Evolutionary conservation across 2,113 vertebrate genomes (phyloP).

Genomic region (Meriones unguiculatus): DNA sequence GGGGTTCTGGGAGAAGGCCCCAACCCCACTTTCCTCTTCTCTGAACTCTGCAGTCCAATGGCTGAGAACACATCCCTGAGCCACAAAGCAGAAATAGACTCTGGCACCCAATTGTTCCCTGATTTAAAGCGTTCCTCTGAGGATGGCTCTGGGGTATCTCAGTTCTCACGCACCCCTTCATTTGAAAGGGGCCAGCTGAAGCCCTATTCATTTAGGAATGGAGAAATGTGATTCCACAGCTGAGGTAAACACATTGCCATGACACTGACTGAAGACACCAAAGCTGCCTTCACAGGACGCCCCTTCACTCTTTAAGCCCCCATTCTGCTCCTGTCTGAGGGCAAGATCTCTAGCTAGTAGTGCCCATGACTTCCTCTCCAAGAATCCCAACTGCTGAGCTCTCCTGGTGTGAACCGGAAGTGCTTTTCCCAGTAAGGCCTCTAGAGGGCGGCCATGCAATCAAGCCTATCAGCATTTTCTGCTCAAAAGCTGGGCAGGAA

Average conservation of each 20-base stretch:
- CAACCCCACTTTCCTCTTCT: not conserved
- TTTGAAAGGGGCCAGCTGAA: not conserved
- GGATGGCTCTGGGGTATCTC: not conserved
- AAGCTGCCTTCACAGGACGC: not conserved
- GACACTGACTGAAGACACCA: not conserved
- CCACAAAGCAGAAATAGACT: not conserved
- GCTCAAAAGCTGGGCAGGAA: not conserved
- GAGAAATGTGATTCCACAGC: not conserved
- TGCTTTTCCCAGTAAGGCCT: not conserved
- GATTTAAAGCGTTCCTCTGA: not conserved
- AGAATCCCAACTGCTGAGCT: not conserved
- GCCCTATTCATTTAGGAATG: not conserved
- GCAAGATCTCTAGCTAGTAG: not conserved
- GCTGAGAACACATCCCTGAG: not conserved
- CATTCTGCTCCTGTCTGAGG: not conserved
- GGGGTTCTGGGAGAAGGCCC: not conserved
- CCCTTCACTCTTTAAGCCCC: not conserved
- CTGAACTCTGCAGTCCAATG: not conserved
- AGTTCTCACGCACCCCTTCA: not conserved
- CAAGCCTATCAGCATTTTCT: not conserved
- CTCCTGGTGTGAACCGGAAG: accelerated
- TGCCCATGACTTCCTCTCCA: not conserved
- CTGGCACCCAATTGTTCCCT: not conserved
- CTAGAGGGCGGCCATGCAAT: slow-evolving; percentile 1
- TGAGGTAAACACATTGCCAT: not conserved